phyloP scores from a whole-genome alignment of 2,888 invertebrate species.

The Lasioglossum marginatum region DNA sequence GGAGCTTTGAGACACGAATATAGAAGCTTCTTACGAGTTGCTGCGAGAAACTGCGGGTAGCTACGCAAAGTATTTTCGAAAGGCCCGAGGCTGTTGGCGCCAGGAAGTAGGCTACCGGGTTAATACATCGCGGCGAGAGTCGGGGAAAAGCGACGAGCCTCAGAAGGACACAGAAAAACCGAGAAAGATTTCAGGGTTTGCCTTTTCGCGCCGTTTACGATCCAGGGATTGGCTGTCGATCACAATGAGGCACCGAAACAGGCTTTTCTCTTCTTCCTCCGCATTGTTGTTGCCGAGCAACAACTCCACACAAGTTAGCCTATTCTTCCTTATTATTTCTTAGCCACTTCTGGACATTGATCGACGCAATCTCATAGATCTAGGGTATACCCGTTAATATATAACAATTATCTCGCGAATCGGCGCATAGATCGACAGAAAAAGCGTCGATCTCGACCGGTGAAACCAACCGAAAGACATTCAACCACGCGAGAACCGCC shows the following conservation, averaged over 20 bases:
- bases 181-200: slow-evolving; percentile 40
- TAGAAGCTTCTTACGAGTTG: slow-evolving; percentile 49
- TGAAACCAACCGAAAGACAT: neutral
- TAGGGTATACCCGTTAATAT: neutral
- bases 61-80: slow-evolving; percentile 80
- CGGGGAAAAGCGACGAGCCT: slow-evolving; percentile 46
- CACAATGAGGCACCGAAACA: neutral
- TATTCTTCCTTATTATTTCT: neutral
- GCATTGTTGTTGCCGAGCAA: neutral
- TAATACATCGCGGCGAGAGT: slow-evolving; percentile 71
- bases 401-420: neutral
- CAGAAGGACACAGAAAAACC: slow-evolving; percentile 53
- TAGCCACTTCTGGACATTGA: neutral
- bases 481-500: neutral
- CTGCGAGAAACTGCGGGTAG: slow-evolving; percentile 50
- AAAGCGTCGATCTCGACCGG: neutral
- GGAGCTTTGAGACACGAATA: slow-evolving; percentile 52
- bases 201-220: neutral
- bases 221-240: neutral
- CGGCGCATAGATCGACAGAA: neutral
- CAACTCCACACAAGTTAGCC: neutral
- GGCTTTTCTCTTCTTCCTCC: neutral
- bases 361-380: neutral
- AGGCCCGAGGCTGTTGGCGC: slow-evolving; percentile 76
- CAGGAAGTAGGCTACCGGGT: slow-evolving; percentile 83